Conservation (phyloP, 2,888 invertebrate genomes). For the Yponomeuta plumbellus region DNA sequence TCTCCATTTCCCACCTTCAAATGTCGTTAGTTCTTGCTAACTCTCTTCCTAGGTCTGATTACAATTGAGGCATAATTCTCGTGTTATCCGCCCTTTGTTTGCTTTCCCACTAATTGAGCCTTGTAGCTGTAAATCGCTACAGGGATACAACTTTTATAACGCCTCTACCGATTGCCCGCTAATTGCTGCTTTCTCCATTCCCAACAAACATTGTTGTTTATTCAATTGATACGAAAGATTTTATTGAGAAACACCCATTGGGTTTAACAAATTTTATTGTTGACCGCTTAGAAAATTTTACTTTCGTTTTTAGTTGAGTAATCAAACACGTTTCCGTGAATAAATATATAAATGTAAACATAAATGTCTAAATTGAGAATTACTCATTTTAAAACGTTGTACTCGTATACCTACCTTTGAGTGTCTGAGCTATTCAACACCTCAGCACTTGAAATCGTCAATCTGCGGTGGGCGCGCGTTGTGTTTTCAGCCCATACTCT, state of each 20-base stretch:
- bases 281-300: not conserved
- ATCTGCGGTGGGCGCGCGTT: too few species aligned
- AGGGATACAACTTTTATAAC: constrained; percentile 67
- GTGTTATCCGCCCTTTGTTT: constrained; percentile 41
- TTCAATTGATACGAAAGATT: constrained; percentile 45
- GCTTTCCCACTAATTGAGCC: constrained; percentile 71
- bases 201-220: constrained; percentile 41
- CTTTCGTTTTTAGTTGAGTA: constrained; percentile 29
- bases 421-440: too few species aligned
- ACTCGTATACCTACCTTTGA: too few species aligned
- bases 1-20: not conserved
- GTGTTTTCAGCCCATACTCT: too few species aligned
- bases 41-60: constrained; percentile 6
- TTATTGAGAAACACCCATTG: constrained; percentile 35
- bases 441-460: too few species aligned
- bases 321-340: constrained; percentile 35
- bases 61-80: constrained; percentile 11
- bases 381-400: too few species aligned
- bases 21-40: not conserved
- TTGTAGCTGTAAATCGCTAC: constrained; percentile 63
- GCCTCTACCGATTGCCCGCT: constrained; percentile 55
- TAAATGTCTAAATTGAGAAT: too few species aligned
- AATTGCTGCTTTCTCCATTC: constrained; percentile 68
- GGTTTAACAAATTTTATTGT: not conserved
- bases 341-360: not conserved